Conservation (phyloP, 2,888 invertebrate genomes). For the Malacosoma neustria region DNA sequence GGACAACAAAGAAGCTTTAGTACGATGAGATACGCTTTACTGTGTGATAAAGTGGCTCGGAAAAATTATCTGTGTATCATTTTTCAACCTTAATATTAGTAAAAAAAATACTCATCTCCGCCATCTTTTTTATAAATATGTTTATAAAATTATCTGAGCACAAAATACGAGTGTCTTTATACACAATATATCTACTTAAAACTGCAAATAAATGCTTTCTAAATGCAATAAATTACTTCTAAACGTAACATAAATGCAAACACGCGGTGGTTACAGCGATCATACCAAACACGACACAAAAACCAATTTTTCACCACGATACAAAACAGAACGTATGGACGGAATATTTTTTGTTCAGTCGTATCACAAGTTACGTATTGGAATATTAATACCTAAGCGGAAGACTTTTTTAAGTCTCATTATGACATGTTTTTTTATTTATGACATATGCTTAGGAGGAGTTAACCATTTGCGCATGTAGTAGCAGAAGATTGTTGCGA, state of each 20-base stretch:
- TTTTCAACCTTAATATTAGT: no score
- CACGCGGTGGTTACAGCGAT: constrained; percentile 62
- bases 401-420: constrained; percentile 3
- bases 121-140: no score
- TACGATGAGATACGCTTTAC: no score
- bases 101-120: no score
- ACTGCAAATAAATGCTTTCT: constrained; percentile 45
- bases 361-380: constrained; percentile 53
- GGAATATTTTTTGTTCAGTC: constrained; percentile 50
- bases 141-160: no score
- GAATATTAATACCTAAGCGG: constrained; percentile 10
- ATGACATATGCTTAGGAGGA: constrained; percentile 85
- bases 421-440: constrained; percentile 22
- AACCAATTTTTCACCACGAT: constrained; percentile 33
- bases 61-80: no score
- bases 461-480: constrained; percentile 94
- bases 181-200: constrained; percentile 15
- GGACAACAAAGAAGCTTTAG: no score
- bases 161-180: no score
- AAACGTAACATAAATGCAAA: constrained; percentile 45
- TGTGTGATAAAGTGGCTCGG: no score
- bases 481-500: constrained; percentile 93
- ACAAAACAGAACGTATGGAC: constrained; percentile 23
- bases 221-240: constrained; percentile 62
- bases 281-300: constrained; percentile 29